Conservation (phyloP, 1,140 invertebrate species). For the Elymnias hypermnestra region DNA sequence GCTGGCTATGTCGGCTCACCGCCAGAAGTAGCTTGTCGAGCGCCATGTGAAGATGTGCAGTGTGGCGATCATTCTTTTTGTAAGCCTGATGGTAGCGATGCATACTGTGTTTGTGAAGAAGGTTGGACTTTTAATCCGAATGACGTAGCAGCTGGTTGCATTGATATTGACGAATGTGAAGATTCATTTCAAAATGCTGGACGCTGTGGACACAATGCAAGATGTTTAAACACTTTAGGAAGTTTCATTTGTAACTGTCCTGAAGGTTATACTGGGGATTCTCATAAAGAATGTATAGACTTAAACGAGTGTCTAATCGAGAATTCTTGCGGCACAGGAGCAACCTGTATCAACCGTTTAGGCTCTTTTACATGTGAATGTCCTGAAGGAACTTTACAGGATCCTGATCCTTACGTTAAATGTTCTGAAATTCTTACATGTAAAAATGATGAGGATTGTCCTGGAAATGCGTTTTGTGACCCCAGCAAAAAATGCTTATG, state of each 20-base stretch:
- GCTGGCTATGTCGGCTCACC: constrained; percentile 90
- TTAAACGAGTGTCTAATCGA: constrained; percentile 86
- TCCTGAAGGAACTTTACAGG: constrained; percentile 86
- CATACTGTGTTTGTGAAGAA: constrained; percentile 94
- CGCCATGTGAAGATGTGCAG: constrained; percentile 93
- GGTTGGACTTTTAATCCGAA: constrained; percentile 94
- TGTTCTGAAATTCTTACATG: constrained; percentile 90
- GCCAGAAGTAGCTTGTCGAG: constrained; percentile 87
- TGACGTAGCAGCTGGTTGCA: constrained; percentile 91
- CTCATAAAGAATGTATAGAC: constrained; percentile 86
- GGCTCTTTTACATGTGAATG: constrained; percentile 89
- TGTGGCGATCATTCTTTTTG: constrained; percentile 93
- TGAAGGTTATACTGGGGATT: constrained; percentile 87
- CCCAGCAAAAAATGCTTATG: constrained; percentile 86
- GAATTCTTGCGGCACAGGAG: constrained; percentile 85
- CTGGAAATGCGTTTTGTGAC: constrained; percentile 92
- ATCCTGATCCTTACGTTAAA: constrained; percentile 87
- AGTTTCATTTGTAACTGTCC: constrained; percentile 87
- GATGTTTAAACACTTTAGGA: constrained; percentile 89
- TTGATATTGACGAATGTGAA: constrained; percentile 96
- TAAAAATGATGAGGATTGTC: constrained; percentile 85
- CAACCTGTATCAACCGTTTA: constrained; percentile 86
- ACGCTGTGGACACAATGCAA: constrained; percentile 88
- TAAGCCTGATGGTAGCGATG: constrained; percentile 91
- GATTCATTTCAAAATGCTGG: constrained; percentile 84